Percentiles rank a stretch among this genome's conserved stretches.
These are phyloP conservation scores for Drosophila tanythrix DNA, from an alignment of 2,888 invertebrate species.

Conservation along the genomic window DNA sequence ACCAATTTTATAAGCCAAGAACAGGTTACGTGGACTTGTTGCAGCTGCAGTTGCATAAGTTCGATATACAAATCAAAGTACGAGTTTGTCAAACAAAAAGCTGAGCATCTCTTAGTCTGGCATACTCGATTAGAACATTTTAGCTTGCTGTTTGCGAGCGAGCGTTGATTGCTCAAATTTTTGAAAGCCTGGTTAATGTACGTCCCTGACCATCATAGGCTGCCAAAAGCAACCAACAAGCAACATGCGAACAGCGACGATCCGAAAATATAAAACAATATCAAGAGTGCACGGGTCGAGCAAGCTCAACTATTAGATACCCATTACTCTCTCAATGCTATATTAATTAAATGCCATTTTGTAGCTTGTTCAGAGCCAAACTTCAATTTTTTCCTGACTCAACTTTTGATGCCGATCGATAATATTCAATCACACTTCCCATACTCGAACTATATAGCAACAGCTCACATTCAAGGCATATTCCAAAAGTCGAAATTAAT, in stretches of 20 bases:
- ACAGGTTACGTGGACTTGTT: background rate
- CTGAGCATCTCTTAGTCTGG: background rate
- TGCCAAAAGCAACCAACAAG: slow-evolving; percentile 18
- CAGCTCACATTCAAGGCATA: background rate
- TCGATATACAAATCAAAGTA: background rate
- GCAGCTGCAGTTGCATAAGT: background rate
- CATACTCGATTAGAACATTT: slow-evolving; percentile 1
- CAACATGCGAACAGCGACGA: slow-evolving; percentile 22
- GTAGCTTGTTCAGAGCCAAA: background rate
- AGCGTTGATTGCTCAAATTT: slow-evolving; percentile 4
- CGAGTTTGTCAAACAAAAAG: background rate
- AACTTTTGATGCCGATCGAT: background rate
- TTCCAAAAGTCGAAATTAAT: background rate
- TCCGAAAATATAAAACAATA: slow-evolving; percentile 5
- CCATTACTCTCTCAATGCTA: background rate
- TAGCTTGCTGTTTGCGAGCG: slow-evolving; percentile 1
- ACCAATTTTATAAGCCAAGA: background rate
- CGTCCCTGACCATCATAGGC: slow-evolving; percentile 71
- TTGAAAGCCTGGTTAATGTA: slow-evolving; percentile 55
- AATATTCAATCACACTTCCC: background rate
- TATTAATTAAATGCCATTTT: background rate
- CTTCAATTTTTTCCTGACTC: no score
- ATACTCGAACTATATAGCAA: background rate
- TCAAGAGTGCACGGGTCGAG: background rate
- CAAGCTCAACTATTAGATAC: background rate